These are phyloP conservation scores for Diloba caeruleocephala DNA, from an alignment of 2,888 invertebrate species.

Conservation along the genomic window DNA sequence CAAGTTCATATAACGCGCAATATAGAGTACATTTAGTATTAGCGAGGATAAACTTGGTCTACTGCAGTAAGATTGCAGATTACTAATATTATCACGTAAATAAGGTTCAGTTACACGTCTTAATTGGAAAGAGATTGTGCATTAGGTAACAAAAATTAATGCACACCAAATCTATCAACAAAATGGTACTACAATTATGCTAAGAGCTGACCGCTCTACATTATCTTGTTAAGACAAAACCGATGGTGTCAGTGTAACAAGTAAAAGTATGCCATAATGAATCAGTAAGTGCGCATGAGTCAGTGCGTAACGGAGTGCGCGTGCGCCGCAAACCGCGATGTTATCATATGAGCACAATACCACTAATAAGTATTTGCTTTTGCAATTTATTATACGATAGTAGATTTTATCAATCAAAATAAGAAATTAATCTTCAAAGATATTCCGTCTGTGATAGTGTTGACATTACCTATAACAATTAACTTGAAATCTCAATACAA, in stretches of 20 bases:
- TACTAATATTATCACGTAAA: too few relatives aligned
- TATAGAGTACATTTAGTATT: background rate
- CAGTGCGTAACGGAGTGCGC: slow-evolving; percentile 37
- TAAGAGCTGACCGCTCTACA: slow-evolving; percentile 6
- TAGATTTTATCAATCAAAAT: slow-evolving; percentile 3
- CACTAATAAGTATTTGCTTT: slow-evolving; percentile 13
- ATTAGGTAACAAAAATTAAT: too few relatives aligned
- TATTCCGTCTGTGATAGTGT: too few relatives aligned
- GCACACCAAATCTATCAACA: background rate
- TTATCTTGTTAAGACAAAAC: slow-evolving; percentile 22
- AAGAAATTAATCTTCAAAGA: slow-evolving; percentile 6
- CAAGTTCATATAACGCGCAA: slow-evolving; percentile 46
- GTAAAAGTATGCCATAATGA: slow-evolving; percentile 59
- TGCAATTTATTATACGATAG: background rate
- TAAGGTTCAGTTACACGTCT: too few relatives aligned
- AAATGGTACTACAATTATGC: slow-evolving; percentile 7
- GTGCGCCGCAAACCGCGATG: slow-evolving; percentile 31
- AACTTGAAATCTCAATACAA: background rate
- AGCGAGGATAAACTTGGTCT: too few relatives aligned
- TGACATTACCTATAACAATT: too few relatives aligned
- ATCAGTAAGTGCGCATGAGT: slow-evolving; percentile 41
- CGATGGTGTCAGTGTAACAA: slow-evolving; percentile 46
- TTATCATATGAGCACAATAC: slow-evolving; percentile 42
- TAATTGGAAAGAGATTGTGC: too few relatives aligned
- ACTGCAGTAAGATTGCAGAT: too few relatives aligned